Conservation (phyloP, 2,113 vertebrate species). For the Grallaria varia region DNA sequence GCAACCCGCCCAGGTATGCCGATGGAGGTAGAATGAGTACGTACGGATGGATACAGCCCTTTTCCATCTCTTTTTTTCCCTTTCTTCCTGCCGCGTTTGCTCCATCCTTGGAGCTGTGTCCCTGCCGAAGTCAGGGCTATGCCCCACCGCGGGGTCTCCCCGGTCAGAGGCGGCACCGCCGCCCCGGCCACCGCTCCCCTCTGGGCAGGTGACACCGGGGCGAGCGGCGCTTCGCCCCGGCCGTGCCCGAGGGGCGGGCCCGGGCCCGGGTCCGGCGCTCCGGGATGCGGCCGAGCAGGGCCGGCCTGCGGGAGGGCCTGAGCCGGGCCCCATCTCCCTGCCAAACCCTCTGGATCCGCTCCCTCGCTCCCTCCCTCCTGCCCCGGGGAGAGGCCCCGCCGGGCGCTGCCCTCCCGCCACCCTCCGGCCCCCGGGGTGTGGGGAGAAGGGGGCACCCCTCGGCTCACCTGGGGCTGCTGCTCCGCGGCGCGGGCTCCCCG, state of each 20-base stretch:
- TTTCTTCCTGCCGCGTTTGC: background rate
- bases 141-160: background rate
- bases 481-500: background rate
- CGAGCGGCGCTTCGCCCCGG: too few species aligned
- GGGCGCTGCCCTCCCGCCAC: background rate
- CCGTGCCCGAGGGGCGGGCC: background rate
- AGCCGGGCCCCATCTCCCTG: background rate
- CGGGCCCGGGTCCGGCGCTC: background rate
- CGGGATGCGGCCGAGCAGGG: background rate
- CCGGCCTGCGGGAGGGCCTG: background rate
- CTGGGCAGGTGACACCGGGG: too few species aligned
- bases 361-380: background rate
- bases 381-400: background rate
- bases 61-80: background rate
- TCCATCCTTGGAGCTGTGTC: background rate
- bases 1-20: background rate
- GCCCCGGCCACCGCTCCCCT: too few species aligned
- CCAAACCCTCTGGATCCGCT: background rate
- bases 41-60: accelerated
- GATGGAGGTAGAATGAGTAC: background rate
- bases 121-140: background rate
- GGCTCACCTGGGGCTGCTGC: background rate
- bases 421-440: background rate
- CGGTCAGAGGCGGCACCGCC: background rate
- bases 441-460: too few species aligned